phyloP scores from a whole-genome alignment of 1,140 invertebrate species.

The Nasonia vitripennis region DNA sequence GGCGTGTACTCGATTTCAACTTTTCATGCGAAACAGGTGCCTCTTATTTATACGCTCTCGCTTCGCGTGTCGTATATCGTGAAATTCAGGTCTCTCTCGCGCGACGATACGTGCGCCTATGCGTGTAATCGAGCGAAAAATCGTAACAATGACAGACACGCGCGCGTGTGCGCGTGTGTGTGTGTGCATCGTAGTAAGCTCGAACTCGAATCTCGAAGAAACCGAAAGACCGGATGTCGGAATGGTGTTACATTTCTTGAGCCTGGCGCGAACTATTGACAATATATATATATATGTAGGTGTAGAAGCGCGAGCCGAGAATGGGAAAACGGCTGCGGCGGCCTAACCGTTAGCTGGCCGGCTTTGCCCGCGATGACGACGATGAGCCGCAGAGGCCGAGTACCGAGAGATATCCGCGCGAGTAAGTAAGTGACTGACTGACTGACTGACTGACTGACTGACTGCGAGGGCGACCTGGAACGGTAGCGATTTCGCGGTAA shows the following conservation, averaged over 20 bases:
- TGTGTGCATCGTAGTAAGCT: too few relatives aligned
- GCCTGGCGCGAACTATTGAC: conserved; percentile 26
- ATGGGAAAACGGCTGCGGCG: conserved; percentile 56
- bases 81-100: conserved; percentile 12
- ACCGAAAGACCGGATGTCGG: conserved; percentile 36
- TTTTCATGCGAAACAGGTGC: conserved; percentile 21
- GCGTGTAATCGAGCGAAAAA: too few relatives aligned
- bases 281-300: background rate
- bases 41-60: conserved; percentile 7
- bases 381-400: background rate
- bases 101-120: background rate
- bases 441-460: too few relatives aligned
- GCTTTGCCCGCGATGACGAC: conserved; percentile 58
- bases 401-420: background rate
- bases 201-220: background rate
- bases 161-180: too few relatives aligned
- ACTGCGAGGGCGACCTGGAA: conserved; percentile 50
- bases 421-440: background rate
- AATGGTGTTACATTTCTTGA: conserved; percentile 52
- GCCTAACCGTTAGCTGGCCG: conserved; percentile 67
- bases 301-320: conserved; percentile 48
- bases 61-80: background rate
- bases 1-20: conserved; percentile 14
- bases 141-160: background rate
- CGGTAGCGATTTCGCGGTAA: conserved; percentile 50